A percentile compares a stretch with the other conserved stretches of the same genome.
Conservation (phyloP, 2,888 invertebrate species). For the Phania funesta region DNA sequence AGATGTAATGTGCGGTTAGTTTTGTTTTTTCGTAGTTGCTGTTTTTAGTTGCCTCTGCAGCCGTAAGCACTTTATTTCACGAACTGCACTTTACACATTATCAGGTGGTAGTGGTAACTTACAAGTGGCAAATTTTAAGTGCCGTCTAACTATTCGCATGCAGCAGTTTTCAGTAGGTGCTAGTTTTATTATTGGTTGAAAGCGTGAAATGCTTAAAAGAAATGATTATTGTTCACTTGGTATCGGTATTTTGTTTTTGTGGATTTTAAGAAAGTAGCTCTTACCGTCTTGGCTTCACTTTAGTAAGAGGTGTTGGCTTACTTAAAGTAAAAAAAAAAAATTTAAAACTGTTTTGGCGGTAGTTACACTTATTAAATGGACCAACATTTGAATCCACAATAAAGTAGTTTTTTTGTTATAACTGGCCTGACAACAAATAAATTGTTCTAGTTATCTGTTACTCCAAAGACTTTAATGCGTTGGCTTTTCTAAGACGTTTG, state of each 20-base stretch:
- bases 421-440: background rate
- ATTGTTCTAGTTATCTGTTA: background rate
- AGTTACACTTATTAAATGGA: slow-evolving; percentile 14
- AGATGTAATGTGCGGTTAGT: slow-evolving; percentile 56
- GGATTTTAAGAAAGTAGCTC: slow-evolving; percentile 16
- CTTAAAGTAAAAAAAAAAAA: background rate
- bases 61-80: slow-evolving; percentile 62
- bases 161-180: slow-evolving; percentile 49
- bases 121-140: slow-evolving; percentile 60
- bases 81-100: slow-evolving; percentile 64
- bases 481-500: background rate
- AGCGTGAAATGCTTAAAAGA: slow-evolving; percentile 60
- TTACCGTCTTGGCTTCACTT: slow-evolving; percentile 1
- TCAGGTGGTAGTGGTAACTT: slow-evolving; percentile 58
- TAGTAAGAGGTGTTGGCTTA: slow-evolving; percentile 36
- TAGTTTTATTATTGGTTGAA: slow-evolving; percentile 61
- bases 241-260: slow-evolving; percentile 8
- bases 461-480: background rate
- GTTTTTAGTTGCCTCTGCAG: slow-evolving; percentile 30
- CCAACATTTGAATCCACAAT: background rate
- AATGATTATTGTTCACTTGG: slow-evolving; percentile 62
- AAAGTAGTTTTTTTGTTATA: background rate
- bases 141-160: slow-evolving; percentile 39
- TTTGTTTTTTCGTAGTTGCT: slow-evolving; percentile 7
- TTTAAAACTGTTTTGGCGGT: background rate